phyloP scores from a whole-genome alignment of 2,888 invertebrate genomes.

The Peribatodes rhomboidaria region DNA sequence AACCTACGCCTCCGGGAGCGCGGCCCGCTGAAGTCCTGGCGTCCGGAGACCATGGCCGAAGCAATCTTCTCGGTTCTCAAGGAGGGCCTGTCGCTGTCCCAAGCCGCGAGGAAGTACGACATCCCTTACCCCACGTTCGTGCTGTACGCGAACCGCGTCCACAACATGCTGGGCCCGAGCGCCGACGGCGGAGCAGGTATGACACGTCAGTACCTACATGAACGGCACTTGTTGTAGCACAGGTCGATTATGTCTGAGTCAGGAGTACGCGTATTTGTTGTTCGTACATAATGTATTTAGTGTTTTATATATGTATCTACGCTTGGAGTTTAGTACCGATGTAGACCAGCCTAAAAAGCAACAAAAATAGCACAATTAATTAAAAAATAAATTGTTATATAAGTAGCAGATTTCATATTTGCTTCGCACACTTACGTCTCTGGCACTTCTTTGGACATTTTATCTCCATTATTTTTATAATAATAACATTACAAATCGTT shows the following conservation, averaged over 20 bases:
- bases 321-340: no score
- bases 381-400: no score
- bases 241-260: constrained; percentile 10
- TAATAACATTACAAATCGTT: no score
- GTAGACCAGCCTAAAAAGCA: no score
- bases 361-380: no score
- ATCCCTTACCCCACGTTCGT: constrained; percentile 98
- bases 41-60: constrained; percentile 98
- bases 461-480: no score
- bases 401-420: no score
- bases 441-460: no score
- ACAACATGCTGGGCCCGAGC: constrained; percentile 97
- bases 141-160: constrained; percentile 96
- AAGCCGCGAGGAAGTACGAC: constrained; percentile 97
- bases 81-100: constrained; percentile 95
- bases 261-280: no score
- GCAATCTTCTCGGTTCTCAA: constrained; percentile 97
- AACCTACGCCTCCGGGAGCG: constrained; percentile 96
- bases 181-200: constrained; percentile 95
- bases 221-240: constrained; percentile 38
- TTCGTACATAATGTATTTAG: background rate
- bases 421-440: no score
- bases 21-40: constrained; percentile 96
- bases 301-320: no score
- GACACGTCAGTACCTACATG: constrained; percentile 25